phyloP scores from a whole-genome alignment of 2,113 vertebrate genomes.

The Leucoraja erinaceus region DNA sequence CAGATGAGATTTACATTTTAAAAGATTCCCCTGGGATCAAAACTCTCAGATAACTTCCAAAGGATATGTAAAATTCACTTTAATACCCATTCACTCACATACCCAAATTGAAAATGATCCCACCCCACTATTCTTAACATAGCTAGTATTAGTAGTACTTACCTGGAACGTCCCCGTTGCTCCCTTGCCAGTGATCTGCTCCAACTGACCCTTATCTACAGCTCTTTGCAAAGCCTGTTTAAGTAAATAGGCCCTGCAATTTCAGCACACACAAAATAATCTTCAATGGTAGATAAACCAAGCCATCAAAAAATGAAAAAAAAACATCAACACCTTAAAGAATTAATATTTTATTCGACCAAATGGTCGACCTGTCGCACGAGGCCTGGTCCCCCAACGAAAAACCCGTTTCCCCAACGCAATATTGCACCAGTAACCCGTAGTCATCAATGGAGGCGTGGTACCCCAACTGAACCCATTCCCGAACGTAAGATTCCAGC shows the following conservation, averaged over 20 bases:
- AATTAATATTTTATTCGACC: neutral
- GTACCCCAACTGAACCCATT: too few relatives aligned
- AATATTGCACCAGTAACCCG: too few relatives aligned
- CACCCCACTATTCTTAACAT: neutral
- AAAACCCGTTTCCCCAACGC: too few relatives aligned
- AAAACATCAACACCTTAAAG: neutral
- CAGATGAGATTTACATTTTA: neutral
- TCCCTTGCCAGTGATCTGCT: slow-evolving; percentile 95
- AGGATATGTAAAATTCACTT: neutral
- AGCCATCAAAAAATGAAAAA: neutral
- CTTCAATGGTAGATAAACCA: neutral
- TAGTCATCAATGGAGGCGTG: too few relatives aligned
- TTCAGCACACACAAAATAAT: slow-evolving; percentile 19
- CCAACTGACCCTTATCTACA: slow-evolving; percentile 86
- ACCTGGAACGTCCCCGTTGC: slow-evolving; percentile 96
- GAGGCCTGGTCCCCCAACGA: too few relatives aligned
- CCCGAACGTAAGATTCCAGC: too few relatives aligned
- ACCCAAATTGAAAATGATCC: neutral
- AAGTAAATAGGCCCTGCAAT: slow-evolving; percentile 77
- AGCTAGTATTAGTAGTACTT: slow-evolving; percentile 41
- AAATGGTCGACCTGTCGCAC: too few relatives aligned
- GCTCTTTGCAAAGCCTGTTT: slow-evolving; percentile 86
- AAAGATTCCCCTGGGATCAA: neutral
- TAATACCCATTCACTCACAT: too few relatives aligned
- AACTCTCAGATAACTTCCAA: neutral